Evolutionary conservation across 2,113 vertebrate species (phyloP), one percentile per base, ranked within the genome.

Genomic region (Notiomystis cincta): DNA sequence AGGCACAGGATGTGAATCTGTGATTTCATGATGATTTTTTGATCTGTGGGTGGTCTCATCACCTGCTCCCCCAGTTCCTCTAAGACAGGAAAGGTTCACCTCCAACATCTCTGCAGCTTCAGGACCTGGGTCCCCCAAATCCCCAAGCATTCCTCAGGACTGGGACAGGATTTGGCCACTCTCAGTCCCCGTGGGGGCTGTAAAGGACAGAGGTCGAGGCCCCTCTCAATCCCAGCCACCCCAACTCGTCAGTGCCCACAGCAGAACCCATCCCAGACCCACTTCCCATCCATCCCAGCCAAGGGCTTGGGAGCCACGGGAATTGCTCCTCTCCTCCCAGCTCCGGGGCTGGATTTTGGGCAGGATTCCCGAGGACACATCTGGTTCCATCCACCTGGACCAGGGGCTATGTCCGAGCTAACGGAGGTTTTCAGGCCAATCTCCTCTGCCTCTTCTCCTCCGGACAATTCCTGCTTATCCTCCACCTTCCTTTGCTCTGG

Each of bases 201-300:
- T 7, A 35, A 48, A 44, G 56, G 24, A 13, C 42, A 38, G 64
- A 42, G 3, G 13, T 31, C 23, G 33, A 20, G 40, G 31, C 16
- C n/a, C 24, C 12, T 28, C 40, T 30, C 2, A 1, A 2, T 16
- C 50, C 69, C 15, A 47, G 21, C 13, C 27, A 47, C 18, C 42
- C 37, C 80, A 82, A 20, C 50, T 54, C 79, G 12, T 58, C 42
- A 42, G 23, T 1, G 0, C 8, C 16, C 0, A 0, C 35, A 30
- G 38, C 16, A 60, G 50, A 91, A 75, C 6, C 16, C 65, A 33
- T 15, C 35, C 28, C 37, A 66, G 33, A 24, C 4, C 35, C 40
- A 9, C n/a, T 56, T 21, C 40, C 50, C 56, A 24, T 20, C 35
- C 71, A 42, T 28, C 35, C 14, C 50, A 27, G 37, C 11, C 0